Conservation (phyloP, 2,797 vertebrate species). For the Enteromius mattozi region DNA sequence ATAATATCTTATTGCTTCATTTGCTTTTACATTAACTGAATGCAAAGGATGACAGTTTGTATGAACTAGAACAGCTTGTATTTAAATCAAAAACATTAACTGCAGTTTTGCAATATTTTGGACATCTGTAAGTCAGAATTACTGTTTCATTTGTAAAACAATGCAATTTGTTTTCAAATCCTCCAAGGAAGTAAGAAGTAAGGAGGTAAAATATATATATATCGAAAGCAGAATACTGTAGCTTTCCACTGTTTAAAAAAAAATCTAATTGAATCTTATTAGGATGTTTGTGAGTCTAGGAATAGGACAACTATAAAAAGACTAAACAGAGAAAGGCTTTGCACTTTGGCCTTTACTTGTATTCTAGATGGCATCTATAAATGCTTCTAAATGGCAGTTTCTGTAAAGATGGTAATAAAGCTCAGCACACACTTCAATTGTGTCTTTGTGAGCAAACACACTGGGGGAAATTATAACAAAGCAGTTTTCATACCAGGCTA, state of each 20-base stretch:
- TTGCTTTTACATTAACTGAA: too few species aligned
- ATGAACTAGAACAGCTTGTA: too few species aligned
- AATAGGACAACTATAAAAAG: neutral
- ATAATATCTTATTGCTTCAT: neutral
- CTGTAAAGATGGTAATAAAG: neutral
- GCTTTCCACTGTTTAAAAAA: too few species aligned
- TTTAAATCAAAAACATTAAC: too few species aligned
- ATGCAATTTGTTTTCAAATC: too few species aligned
- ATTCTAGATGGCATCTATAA: constrained; percentile 7
- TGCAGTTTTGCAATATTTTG: too few species aligned
- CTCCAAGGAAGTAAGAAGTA: too few species aligned
- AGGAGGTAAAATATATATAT: too few species aligned
- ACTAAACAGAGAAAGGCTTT: neutral
- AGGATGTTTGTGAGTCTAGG: neutral
- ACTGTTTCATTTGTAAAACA: too few species aligned
- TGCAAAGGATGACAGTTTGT: too few species aligned
- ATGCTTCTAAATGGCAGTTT: neutral
- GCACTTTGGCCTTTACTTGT: neutral
- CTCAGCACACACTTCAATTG: neutral
- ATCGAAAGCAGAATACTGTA: too few species aligned
- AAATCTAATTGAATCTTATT: neutral
- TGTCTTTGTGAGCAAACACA: neutral
- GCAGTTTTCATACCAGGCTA: neutral
- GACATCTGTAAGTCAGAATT: neutral
- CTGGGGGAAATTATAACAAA: neutral